Conservation (phyloP, 2,113 vertebrate species). For the Anguilla japonica region DNA sequence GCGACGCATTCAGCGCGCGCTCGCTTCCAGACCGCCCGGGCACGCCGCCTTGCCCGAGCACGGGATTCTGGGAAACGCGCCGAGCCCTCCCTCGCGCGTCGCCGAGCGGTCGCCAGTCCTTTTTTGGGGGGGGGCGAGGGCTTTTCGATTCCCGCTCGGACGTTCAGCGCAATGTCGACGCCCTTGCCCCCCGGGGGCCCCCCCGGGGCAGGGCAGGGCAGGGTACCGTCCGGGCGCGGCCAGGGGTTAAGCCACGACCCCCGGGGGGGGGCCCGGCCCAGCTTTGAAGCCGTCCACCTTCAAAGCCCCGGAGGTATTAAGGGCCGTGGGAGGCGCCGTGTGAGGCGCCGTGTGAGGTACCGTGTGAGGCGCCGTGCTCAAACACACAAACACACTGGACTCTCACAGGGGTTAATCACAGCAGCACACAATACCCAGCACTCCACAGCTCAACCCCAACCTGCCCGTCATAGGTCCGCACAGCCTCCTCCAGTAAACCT, state of each 20-base stretch:
- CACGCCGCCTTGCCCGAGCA: neutral
- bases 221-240: neutral
- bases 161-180: neutral
- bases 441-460: neutral
- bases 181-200: no score
- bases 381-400: neutral
- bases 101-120: no score
- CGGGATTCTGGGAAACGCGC: neutral
- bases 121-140: no score
- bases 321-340: neutral
- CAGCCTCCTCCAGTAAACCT: neutral
- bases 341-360: neutral
- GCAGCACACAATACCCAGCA: neutral
- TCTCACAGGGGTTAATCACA: neutral
- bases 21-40: no score
- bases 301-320: neutral
- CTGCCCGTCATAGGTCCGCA: neutral
- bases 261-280: neutral
- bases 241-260: conserved; percentile 5
- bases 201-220: neutral
- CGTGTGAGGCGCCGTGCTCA: neutral
- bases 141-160: neutral
- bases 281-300: conserved; percentile 18
- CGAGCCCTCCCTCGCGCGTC: neutral
- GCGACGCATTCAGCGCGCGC: neutral